Conservation (phyloP, 2,113 vertebrate genomes). For the Eolophus roseicapilla region DNA sequence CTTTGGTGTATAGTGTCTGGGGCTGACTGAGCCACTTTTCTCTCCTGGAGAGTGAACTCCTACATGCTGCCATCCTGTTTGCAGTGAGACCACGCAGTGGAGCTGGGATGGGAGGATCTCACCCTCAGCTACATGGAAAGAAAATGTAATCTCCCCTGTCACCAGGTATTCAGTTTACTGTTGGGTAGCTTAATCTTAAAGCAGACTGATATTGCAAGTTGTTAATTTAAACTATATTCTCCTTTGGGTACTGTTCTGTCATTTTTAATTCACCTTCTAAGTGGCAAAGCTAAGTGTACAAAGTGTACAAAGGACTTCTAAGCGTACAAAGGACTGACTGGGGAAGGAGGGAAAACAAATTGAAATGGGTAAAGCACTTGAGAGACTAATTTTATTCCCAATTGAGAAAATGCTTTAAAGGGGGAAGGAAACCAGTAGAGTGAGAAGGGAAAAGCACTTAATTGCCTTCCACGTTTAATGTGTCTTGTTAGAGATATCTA, state of each 20-base stretch:
- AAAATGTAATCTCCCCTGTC: not conserved
- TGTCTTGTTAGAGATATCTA: not conserved
- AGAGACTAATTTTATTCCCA: slow-evolving; percentile 38
- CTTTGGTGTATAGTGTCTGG: not conserved
- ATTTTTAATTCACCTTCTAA: slow-evolving; percentile 24
- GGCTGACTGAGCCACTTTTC: not conserved
- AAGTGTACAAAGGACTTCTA: not conserved
- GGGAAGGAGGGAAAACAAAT: slow-evolving; percentile 4
- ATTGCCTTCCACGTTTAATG: not conserved
- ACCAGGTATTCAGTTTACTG: not conserved
- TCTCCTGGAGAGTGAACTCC: not conserved
- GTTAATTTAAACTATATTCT: slow-evolving; percentile 47
- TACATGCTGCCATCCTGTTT: not conserved
- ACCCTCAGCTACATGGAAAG: not conserved
- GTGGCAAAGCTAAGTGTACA: not conserved
- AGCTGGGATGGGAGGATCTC: not conserved
- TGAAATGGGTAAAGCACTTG: not conserved
- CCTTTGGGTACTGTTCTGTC: slow-evolving; percentile 27
- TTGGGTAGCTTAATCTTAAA: not conserved
- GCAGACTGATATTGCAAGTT: not conserved
- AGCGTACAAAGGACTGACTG: not conserved
- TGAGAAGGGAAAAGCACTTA: slow-evolving; percentile 21
- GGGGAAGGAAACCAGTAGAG: slow-evolving; percentile 5
- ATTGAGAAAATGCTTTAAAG: not conserved
- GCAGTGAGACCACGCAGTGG: not conserved